Percentiles rank a stretch among this genome's conserved stretches.
phyloP scores from a whole-genome alignment of 2,797 vertebrate species.

The Podarcis lilfordi region DNA sequence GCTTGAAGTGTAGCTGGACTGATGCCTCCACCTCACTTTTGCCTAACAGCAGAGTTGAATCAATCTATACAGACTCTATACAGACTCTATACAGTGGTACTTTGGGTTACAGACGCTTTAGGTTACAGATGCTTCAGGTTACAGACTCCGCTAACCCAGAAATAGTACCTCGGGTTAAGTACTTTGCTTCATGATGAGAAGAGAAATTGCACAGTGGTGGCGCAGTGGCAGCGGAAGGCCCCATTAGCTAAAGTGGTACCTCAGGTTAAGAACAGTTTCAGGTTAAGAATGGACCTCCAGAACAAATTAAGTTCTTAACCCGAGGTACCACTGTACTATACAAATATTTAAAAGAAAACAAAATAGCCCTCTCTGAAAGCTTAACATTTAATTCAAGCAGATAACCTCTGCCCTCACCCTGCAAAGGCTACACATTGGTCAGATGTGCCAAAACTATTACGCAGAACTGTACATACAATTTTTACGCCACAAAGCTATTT shows the following conservation, averaged over 20 bases:
- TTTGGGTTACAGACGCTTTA: no score
- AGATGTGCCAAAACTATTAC: background rate
- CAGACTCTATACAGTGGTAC: background rate
- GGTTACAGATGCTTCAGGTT: no score
- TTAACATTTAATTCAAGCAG: background rate
- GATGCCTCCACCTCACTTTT: background rate
- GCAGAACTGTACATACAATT: background rate
- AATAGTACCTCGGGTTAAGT: no score
- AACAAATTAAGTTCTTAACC: no score
- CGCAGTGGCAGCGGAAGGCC: no score
- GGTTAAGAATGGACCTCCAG: no score
- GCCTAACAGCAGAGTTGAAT: background rate
- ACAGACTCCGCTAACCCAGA: no score
- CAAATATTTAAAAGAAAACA: background rate
- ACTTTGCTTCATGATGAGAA: no score
- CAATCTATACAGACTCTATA: background rate
- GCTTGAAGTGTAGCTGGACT: background rate
- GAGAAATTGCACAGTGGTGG: no score
- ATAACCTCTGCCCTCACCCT: background rate
- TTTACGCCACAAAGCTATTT: background rate
- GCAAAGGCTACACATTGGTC: background rate
- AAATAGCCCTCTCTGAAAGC: background rate
- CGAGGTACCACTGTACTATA: background rate
- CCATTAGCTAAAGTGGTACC: no score
- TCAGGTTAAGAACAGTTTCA: no score